These are phyloP conservation scores for Amphilophus citrinellus DNA, from an alignment of 2,113 vertebrate genomes.

Conservation along the genomic window DNA sequence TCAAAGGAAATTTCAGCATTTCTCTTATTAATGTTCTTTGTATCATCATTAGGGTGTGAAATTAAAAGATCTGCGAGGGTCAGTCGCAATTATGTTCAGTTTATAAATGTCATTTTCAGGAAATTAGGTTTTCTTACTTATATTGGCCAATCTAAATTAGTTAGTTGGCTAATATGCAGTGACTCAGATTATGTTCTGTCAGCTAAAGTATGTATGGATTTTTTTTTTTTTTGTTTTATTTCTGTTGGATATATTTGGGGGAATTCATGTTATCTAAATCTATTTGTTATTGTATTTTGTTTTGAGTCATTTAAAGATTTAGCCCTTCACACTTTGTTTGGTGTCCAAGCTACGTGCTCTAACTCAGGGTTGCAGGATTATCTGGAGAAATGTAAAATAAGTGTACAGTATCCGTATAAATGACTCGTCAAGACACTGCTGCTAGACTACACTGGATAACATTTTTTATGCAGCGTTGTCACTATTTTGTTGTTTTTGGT, in stretches of 20 bases:
- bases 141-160: conserved; percentile 57
- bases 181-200: conserved; percentile 37
- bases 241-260: background rate
- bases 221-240: background rate
- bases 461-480: background rate
- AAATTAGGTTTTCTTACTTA: conserved; percentile 64
- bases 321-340: background rate
- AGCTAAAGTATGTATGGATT: conserved; percentile 13
- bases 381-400: background rate
- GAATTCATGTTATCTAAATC: background rate
- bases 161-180: conserved; percentile 43
- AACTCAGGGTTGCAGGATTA: background rate
- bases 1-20: conserved; percentile 65
- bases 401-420: background rate
- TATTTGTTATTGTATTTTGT: background rate
- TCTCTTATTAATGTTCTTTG: conserved; percentile 64
- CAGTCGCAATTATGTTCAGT: conserved; percentile 72
- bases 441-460: rapidly evolving
- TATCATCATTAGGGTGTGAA: conserved; percentile 72
- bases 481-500: background rate
- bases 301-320: background rate
- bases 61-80: conserved; percentile 72
- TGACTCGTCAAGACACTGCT: background rate
- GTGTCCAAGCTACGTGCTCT: background rate
- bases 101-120: conserved; percentile 64